Base-by-base conservation (phyloP, 2,797 vertebrate species). In the Australoheros facetus region DNA sequence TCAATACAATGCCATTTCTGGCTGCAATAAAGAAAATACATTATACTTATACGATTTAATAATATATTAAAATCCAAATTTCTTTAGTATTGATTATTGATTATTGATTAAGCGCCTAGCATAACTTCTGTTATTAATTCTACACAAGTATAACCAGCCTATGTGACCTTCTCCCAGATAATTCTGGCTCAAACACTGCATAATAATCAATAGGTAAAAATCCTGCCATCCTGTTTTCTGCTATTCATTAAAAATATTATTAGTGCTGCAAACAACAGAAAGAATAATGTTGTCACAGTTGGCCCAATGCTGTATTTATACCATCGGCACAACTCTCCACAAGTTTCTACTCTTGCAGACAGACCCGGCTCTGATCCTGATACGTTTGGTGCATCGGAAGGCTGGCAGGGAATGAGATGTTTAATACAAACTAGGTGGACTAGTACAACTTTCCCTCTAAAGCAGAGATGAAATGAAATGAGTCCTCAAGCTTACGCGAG, bases 391-490 rank as follows among this genome's bases (percentile, higher is more conserved):
- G 89, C 85, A 87, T 87, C 73, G 72, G 78, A 86, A n/a, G 30
- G 56, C 58, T 89, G 82, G 84, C 87, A 83, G 88, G 26, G 32
- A 82, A 71, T 13, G 14, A 89, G 75, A 86, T 73, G 79, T 80
- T 88, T 79, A 85, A 87, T 75, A 89, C 79, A 64, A 83, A 86
- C 60, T 57, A 71, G 79, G 73, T 62, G 5, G 39, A 77, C 60
- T 4, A 39, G 54, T 58, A 32, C 26, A 85, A 82, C 80, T 87
- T 89, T 89, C 55, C 80, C 75, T 91, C 83, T 75, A 76, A 85
- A 85, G 88, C 77, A 57, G 75, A 87, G 76, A 88, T 73, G 74
- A 89, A 84, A 90, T 88, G 53, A 91, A 90, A 86, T n/a, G 12
- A 88, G 80, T 85, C 75, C 90, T 70, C 1, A 75, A 86, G 71